Evolutionary conservation across 2,797 vertebrate species (phyloP).

Genomic region (Anguilla marmorata): DNA sequence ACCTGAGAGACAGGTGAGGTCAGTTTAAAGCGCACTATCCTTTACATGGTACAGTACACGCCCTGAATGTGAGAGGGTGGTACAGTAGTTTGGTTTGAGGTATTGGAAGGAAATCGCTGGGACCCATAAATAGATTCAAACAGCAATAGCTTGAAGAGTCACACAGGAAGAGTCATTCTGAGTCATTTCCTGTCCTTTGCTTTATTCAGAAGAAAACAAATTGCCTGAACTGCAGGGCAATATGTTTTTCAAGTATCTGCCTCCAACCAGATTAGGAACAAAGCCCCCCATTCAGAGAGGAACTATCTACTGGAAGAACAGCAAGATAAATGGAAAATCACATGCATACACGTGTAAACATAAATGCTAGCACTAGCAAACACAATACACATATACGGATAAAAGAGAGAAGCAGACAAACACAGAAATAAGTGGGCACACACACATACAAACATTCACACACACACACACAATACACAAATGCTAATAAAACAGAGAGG

Average conservation of each 20-base stretch:
- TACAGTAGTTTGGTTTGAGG: neutral
- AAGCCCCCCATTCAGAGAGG: neutral
- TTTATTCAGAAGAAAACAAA: neutral
- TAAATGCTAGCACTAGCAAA: neutral
- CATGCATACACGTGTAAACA: neutral
- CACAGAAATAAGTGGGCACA: neutral
- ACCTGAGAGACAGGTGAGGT: slow-evolving; percentile 63
- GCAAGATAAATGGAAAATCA: neutral
- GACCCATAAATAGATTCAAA: neutral
- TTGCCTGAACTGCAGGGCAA: neutral
- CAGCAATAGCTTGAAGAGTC: neutral
- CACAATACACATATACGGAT: neutral
- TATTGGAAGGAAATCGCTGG: neutral
- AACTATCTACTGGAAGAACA: neutral
- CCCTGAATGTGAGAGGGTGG: neutral
- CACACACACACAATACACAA: neutral
- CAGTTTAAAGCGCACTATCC: neutral
- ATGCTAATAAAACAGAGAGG: no score
- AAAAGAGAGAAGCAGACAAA: neutral
- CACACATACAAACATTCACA: neutral
- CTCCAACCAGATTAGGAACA: neutral
- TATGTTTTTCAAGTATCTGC: neutral
- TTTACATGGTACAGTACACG: neutral
- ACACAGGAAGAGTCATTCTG: neutral
- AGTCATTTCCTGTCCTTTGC: neutral